phyloP scores from a whole-genome alignment of 2,113 vertebrate species.

The Varanus komodoensis region DNA sequence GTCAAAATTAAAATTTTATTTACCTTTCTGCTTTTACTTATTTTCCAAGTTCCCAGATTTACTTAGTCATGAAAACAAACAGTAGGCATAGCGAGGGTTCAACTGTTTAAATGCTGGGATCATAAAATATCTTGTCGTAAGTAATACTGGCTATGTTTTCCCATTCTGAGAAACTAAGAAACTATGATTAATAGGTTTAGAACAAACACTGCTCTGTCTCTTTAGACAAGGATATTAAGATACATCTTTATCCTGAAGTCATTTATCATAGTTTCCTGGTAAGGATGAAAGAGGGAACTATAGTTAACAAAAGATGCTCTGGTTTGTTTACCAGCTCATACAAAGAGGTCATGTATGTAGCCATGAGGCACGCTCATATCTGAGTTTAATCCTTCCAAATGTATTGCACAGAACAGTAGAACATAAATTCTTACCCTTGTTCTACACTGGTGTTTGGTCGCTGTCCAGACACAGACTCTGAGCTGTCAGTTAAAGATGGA shows the following conservation, averaged over 20 bases:
- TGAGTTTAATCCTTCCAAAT: not conserved
- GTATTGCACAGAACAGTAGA: not conserved
- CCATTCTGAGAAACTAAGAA: not conserved
- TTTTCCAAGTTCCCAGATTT: not conserved
- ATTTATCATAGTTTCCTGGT: not conserved
- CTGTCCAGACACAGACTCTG: conserved; percentile 96
- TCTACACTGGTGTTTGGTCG: conserved; percentile 98
- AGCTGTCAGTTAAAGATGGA: conserved; percentile 96
- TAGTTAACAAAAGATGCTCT: not conserved
- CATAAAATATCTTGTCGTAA: not conserved
- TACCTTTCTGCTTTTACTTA: not conserved
- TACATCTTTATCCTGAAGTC: not conserved
- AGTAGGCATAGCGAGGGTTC: no score
- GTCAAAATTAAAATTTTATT: not conserved
- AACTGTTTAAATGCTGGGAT: not conserved
- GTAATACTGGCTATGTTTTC: not conserved
- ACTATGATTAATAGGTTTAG: not conserved
- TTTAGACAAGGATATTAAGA: no score
- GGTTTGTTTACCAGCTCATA: not conserved
- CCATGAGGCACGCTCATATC: not conserved
- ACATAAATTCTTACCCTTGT: conserved; percentile 85
- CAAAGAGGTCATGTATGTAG: not conserved
- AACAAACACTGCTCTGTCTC: no score
- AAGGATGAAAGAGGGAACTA: not conserved
- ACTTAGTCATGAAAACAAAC: no score